Evolutionary conservation across 2,888 invertebrate genomes (phyloP).

Genomic region (Lasioglossum leucozonium): DNA sequence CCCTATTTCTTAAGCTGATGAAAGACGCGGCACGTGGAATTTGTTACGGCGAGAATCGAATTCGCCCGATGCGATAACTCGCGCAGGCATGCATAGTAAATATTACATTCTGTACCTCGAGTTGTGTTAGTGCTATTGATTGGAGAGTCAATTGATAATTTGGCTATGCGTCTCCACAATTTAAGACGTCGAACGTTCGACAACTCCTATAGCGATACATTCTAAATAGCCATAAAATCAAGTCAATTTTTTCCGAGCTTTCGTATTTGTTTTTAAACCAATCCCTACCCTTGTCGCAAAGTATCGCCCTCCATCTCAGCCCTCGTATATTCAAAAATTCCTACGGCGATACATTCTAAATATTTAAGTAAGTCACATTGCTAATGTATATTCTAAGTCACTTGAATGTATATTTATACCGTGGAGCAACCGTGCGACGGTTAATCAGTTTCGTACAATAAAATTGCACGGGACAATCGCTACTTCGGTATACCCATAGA

Average conservation of each 20-base stretch:
- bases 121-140: not conserved
- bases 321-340: too few relatives aligned
- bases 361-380: not conserved
- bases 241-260: too few relatives aligned
- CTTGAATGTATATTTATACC: not conserved
- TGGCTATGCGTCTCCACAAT: too few relatives aligned
- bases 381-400: not conserved
- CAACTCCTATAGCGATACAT: too few relatives aligned
- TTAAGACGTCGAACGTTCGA: too few relatives aligned
- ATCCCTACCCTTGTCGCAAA: too few relatives aligned
- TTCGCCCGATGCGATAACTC: not conserved
- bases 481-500: not conserved
- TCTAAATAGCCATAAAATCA: too few relatives aligned
- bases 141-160: not conserved
- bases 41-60: not conserved
- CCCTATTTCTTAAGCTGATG: not conserved
- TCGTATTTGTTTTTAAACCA: too few relatives aligned
- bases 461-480: not conserved
- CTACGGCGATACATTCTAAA: not conserved
- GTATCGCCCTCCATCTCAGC: too few relatives aligned
- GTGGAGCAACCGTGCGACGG: not conserved
- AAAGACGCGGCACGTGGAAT: not conserved
- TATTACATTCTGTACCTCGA: not conserved
- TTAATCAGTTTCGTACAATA: slow-evolving; percentile 6
- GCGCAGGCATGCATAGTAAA: not conserved